Evolutionary conservation across 2,113 vertebrate genomes (phyloP).

Genomic region (Ictidomys tridecemlineatus): DNA sequence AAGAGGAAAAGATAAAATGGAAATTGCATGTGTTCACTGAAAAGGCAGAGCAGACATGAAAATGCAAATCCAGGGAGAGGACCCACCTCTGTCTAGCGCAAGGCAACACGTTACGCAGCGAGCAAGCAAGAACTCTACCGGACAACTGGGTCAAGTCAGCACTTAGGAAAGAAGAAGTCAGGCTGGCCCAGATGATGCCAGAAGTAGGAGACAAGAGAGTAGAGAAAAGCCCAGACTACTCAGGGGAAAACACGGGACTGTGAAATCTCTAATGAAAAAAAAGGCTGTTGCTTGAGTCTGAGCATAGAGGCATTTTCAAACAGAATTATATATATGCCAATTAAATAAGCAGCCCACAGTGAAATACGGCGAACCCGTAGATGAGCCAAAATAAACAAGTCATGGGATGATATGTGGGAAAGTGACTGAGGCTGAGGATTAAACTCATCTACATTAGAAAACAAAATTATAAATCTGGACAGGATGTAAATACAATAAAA

Average conservation of each 20-base stretch:
- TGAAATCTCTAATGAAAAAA: background rate
- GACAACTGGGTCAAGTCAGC: too few relatives aligned
- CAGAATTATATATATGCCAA: background rate
- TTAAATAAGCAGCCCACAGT: background rate
- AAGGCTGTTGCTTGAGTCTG: background rate
- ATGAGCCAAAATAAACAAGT: conserved; percentile 36
- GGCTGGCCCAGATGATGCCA: too few relatives aligned
- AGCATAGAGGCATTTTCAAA: background rate
- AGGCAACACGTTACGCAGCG: accelerated
- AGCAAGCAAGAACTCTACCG: background rate
- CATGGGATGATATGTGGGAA: background rate
- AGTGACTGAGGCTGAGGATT: conserved; percentile 33
- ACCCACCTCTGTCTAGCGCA: accelerated
- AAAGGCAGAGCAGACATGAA: background rate
- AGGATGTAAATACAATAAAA: conserved; percentile 52
- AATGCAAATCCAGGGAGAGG: background rate
- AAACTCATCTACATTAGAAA: conserved; percentile 36
- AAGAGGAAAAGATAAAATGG: background rate
- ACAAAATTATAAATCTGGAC: background rate
- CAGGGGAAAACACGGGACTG: background rate
- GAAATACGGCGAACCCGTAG: background rate
- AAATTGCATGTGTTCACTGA: background rate
- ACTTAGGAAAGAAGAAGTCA: background rate
- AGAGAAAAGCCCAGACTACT: background rate
- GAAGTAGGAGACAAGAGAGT: background rate